Evolutionary conservation across 2,797 vertebrate genomes (phyloP), one percentile per base, ranked within the genome.

Genomic region (Ceyx erithaca): DNA sequence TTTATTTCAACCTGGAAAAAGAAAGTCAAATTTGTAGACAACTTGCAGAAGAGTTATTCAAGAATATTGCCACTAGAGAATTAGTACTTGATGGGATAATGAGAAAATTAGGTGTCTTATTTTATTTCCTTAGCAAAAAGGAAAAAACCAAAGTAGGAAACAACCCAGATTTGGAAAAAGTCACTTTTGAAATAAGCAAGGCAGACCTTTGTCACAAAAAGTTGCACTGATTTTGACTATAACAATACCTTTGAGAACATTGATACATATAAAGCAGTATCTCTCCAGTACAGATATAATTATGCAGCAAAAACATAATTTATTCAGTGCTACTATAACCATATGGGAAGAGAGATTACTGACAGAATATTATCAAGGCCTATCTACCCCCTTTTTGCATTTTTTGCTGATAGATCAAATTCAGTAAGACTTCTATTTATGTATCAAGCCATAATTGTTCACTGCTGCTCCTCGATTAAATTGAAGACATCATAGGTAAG

Each of bases 101-200:
- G 28, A 84, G 46, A 78, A 93, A 80, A 83, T 75, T 37, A 87
- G 15, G 52, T 33, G 4, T 70, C 66, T 81, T 9, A n/a, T 48
- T 89, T 80, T 73, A 78, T 71, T 80, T 88, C 51, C 80, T 90
- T 75, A 57, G 12, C 6, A 75, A 78, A 85, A 93, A 71, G 10
- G 12, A 61, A 77, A 82, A 80, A 82, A 80, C 73, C 12, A 49
- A 83, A 79, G 48, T 5, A 86, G 51, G 76, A 80, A 76, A 76
- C 37, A 89, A 67, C 26, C 21, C 17, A 64, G 26, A 88, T 84
- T 66, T 79, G 33, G 25, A 59, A 90, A 73, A 61, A 41, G 31
- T 70, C 4, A 30, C n/a, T 75, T 85, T 35, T 62, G 33, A 94
- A 92, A 84, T 54, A 86, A 45, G 20, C 5, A 59, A 45, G 10